A percentile compares a stretch with the other conserved stretches of the same genome.
phyloP scores from a whole-genome alignment of 1,140 invertebrate species.

The Drosophila santomea region DNA sequence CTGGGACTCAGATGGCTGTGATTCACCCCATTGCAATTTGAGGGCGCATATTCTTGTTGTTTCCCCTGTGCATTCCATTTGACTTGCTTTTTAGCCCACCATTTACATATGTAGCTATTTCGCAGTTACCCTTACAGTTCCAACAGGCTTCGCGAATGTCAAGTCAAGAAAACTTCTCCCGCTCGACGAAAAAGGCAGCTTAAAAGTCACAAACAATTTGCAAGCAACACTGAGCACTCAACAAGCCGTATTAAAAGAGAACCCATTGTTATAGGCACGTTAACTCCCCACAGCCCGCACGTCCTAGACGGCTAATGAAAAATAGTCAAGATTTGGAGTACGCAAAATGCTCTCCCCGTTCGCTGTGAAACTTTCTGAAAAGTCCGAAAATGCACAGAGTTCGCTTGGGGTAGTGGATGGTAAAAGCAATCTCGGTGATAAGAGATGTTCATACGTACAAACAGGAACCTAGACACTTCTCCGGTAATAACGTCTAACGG shows the following conservation, averaged over 20 bases:
- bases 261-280: slow-evolving; percentile 51
- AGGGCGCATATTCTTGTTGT: too few species aligned
- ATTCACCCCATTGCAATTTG: background rate
- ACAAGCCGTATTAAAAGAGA: slow-evolving; percentile 71
- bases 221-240: slow-evolving; percentile 68
- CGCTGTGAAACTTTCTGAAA: slow-evolving; percentile 39
- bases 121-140: slow-evolving; percentile 22
- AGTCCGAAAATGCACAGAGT: slow-evolving; percentile 4
- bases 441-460: background rate
- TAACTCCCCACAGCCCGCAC: background rate
- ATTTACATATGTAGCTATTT: slow-evolving; percentile 37
- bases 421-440: background rate
- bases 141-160: slow-evolving; percentile 55
- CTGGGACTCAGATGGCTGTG: background rate
- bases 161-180: slow-evolving; percentile 29
- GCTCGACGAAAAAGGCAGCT: slow-evolving; percentile 32
- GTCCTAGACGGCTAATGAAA: slow-evolving; percentile 24
- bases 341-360: slow-evolving; percentile 18
- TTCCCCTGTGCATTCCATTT: slow-evolving; percentile 15
- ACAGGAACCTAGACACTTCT: background rate
- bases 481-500: too few species aligned
- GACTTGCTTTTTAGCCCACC: slow-evolving; percentile 27
- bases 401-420: background rate
- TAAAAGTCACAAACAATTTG: slow-evolving; percentile 74
- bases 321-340: slow-evolving; percentile 44